Evolutionary conservation across 2,888 invertebrate genomes (phyloP).

Genomic region (Ganaspis brasiliensis): DNA sequence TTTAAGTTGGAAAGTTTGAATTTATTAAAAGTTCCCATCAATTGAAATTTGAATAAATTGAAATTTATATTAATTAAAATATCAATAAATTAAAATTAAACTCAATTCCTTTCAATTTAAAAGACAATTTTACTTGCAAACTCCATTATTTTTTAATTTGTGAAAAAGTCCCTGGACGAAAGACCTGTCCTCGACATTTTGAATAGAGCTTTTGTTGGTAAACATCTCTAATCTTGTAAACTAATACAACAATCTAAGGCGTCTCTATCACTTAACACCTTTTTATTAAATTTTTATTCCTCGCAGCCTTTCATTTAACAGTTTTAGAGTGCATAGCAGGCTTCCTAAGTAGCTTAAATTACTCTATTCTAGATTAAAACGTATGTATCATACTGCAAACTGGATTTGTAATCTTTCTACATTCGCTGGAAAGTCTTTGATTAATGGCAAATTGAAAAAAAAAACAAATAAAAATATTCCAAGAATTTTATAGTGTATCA

Average conservation of each 20-base stretch:
- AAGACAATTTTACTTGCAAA: too few species aligned
- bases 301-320: conserved; percentile 15
- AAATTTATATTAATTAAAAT: too few species aligned
- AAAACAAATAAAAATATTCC: background rate
- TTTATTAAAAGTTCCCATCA: too few species aligned
- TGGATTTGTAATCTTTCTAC: conserved; percentile 67
- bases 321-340: conserved; percentile 38
- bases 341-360: conserved; percentile 51
- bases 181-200: conserved; percentile 2
- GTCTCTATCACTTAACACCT: background rate
- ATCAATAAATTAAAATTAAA: too few species aligned
- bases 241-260: background rate
- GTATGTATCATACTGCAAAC: conserved; percentile 60
- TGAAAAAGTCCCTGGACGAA: background rate
- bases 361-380: conserved; percentile 51
- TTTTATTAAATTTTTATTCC: conserved; percentile 34
- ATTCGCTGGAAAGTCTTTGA: conserved; percentile 6
- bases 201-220: conserved; percentile 8
- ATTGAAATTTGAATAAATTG: too few species aligned
- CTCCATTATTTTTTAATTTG: too few species aligned
- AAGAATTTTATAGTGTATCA: background rate
- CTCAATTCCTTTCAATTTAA: too few species aligned
- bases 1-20: too few species aligned
- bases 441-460: conserved; percentile 4
- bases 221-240: conserved; percentile 18